phyloP scores from a whole-genome alignment of 2,888 invertebrate genomes.

The Drosophila niveifrons region DNA sequence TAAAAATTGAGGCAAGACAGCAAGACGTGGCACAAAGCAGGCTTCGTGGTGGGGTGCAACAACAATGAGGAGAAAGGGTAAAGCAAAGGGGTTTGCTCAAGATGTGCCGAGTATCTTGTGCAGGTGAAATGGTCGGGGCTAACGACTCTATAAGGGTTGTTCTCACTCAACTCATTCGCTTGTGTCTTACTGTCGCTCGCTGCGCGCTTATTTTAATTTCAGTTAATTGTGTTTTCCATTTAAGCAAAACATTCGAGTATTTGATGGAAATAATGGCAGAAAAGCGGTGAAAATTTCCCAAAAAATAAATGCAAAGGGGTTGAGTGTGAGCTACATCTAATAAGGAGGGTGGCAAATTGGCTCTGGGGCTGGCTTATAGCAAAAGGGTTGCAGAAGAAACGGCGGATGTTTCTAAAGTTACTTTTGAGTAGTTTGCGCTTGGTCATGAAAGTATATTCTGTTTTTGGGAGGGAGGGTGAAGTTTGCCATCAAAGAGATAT shows the following conservation, averaged over 20 bases:
- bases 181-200: conserved; percentile 31
- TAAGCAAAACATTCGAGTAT: conserved; percentile 72
- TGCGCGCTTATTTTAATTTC: conserved; percentile 74
- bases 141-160: conserved; percentile 66
- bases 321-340: conserved; percentile 2
- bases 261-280: conserved; percentile 75
- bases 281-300: conserved; percentile 71
- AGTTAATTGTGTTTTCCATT: conserved; percentile 78
- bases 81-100: conserved; percentile 44
- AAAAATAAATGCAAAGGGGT: conserved; percentile 12
- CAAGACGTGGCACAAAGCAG: conserved; percentile 12
- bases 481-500: conserved; percentile 16
- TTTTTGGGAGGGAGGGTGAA: conserved; percentile 15
- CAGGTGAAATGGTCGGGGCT: conserved; percentile 46
- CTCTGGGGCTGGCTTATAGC: conserved; percentile 9
- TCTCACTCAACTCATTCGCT: conserved; percentile 23
- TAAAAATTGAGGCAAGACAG: conserved; percentile 72
- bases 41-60: conserved; percentile 19
- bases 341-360: conserved; percentile 31
- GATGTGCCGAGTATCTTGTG: conserved; percentile 44
- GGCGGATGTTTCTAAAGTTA: conserved; percentile 48
- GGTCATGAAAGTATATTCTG: conserved; percentile 39
- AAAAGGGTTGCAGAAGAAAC: conserved; percentile 46
- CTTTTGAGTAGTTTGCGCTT: conserved; percentile 45
- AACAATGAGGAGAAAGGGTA: background rate